A percentile compares a stretch with the other conserved stretches of the same genome.
Conservation (phyloP, 1,140 invertebrate genomes). For the Achatina immaculata region DNA sequence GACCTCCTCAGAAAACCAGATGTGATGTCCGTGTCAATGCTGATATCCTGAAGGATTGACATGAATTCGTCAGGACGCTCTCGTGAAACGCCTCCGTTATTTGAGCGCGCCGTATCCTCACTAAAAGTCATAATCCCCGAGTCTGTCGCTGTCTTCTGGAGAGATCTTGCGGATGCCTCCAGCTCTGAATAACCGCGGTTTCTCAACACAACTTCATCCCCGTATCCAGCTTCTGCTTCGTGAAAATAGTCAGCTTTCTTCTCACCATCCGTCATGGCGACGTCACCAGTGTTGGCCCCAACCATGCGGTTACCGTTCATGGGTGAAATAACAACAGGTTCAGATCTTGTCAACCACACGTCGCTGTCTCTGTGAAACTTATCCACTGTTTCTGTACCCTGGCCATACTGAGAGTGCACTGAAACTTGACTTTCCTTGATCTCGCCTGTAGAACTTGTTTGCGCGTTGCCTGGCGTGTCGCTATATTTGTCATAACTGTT, state of each 20-base stretch:
- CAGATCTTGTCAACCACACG: background rate
- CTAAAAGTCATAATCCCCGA: too few species aligned
- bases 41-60: slow-evolving; percentile 18
- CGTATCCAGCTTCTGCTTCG: too few species aligned
- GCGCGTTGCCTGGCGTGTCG: background rate
- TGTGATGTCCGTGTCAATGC: slow-evolving; percentile 3
- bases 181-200: too few species aligned
- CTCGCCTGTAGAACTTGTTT: background rate
- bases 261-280: background rate
- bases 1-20: slow-evolving; percentile 1
- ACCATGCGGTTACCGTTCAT: background rate
- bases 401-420: background rate
- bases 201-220: too few species aligned
- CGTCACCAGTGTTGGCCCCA: background rate
- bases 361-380: background rate
- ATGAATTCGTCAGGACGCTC: background rate
- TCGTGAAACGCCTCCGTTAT: background rate
- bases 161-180: too few species aligned
- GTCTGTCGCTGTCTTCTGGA: too few species aligned
- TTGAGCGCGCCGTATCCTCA: too few species aligned
- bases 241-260: too few species aligned
- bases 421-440: background rate
- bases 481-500: background rate
- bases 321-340: background rate
- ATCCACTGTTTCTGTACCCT: background rate